phyloP scores from a whole-genome alignment of 2,888 invertebrate species.

The Podabrus alpinus region DNA sequence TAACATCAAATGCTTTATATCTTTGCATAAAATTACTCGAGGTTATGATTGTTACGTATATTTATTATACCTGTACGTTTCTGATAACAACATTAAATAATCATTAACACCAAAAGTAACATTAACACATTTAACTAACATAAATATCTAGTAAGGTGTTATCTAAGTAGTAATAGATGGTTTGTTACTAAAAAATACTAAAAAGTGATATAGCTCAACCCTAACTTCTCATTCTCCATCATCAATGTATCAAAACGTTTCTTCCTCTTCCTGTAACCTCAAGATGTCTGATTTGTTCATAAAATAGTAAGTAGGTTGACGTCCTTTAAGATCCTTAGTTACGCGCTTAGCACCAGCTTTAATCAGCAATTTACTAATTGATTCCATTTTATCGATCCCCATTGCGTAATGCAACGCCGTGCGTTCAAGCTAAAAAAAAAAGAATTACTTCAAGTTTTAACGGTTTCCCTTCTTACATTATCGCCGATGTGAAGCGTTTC shows the following conservation, averaged over 20 bases:
- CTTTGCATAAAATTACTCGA: no score
- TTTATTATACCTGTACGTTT: neutral
- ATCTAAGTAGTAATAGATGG: neutral
- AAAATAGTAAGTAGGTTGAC: conserved; percentile 89
- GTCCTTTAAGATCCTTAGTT: conserved; percentile 83
- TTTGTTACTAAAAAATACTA: neutral
- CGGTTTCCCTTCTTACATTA: conserved; percentile 67
- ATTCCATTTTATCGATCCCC: conserved; percentile 84
- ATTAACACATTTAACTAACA: neutral
- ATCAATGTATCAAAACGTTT: conserved; percentile 57
- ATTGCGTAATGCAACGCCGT: conserved; percentile 89
- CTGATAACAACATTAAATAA: neutral
- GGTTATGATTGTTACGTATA: neutral
- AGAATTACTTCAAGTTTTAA: conserved; percentile 4
- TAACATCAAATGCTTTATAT: no score
- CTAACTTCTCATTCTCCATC: no score
- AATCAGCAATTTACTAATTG: conserved; percentile 77
- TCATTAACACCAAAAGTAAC: neutral
- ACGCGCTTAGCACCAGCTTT: conserved; percentile 83
- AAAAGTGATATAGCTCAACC: neutral
- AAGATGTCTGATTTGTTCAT: conserved; percentile 90
- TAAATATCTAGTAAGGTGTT: neutral
- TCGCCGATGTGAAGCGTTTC: conserved; percentile 79
- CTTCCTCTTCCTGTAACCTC: conserved; percentile 83
- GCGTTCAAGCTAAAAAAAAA: conserved; percentile 74